Evolutionary conservation across 2,888 invertebrate species (phyloP).

Genomic region (Zelleria hepariella): DNA sequence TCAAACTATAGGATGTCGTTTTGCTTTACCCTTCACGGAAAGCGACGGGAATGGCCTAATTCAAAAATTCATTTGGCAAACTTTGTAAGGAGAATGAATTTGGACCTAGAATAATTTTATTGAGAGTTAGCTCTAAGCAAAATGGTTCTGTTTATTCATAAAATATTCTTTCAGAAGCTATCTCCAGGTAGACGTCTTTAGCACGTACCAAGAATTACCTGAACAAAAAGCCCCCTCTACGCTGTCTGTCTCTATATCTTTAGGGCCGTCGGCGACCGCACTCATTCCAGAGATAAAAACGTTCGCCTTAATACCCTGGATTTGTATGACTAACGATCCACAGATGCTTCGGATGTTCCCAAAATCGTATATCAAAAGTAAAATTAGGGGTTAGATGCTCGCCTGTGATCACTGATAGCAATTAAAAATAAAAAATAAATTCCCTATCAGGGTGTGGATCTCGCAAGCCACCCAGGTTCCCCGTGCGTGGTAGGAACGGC

Average conservation of each 20-base stretch:
- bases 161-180: conserved; percentile 10
- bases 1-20: no score
- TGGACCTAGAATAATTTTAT: no score
- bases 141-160: not conserved
- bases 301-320: conserved; percentile 29
- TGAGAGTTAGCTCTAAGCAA: not conserved
- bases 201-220: conserved; percentile 40
- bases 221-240: conserved; percentile 24
- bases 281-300: conserved; percentile 24
- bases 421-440: conserved; percentile 51
- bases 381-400: conserved; percentile 57
- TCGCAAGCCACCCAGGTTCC: conserved; percentile 48
- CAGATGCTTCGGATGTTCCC: conserved; percentile 41
- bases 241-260: conserved; percentile 19
- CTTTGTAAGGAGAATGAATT: no score
- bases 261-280: conserved; percentile 22
- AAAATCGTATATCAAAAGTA: conserved; percentile 49
- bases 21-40: no score
- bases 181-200: conserved; percentile 20
- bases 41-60: no score
- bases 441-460: conserved; percentile 42
- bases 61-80: no score
- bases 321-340: conserved; percentile 52
- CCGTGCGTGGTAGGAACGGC: not conserved
- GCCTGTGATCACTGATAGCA: conserved; percentile 50